Percentiles rank a stretch among this genome's conserved stretches.
Evolutionary conservation across 2,888 invertebrate species (phyloP).

Genomic region (Capitulum mitella): DNA sequence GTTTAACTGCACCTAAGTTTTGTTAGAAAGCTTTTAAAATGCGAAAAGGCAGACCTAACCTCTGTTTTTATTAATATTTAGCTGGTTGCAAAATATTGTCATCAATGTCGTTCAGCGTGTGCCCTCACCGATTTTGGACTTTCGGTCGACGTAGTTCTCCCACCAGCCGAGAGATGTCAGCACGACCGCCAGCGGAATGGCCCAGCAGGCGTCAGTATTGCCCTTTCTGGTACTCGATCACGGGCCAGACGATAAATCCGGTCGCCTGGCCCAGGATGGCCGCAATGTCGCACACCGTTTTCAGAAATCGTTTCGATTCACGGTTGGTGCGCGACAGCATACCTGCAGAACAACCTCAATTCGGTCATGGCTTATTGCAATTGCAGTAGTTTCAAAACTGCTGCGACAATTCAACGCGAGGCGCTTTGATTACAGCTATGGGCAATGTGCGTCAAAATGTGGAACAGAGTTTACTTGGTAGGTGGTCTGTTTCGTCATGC

Average conservation of each 20-base stretch:
- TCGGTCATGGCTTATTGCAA: background rate
- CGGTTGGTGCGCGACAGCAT: conserved; percentile 72
- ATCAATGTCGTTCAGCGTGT: background rate
- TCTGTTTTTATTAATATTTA: no score
- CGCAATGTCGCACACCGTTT: conserved; percentile 57
- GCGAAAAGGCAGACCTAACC: no score
- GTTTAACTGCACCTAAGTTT: no score
- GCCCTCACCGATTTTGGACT: conserved; percentile 65
- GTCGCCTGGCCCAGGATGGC: conserved; percentile 84
- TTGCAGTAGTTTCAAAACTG: background rate
- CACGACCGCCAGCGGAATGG: conserved; percentile 75
- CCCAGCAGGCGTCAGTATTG: conserved; percentile 62
- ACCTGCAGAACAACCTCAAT: conserved; percentile 47
- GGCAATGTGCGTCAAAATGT: no score
- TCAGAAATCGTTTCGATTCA: conserved; percentile 47
- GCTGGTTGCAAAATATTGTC: no score
- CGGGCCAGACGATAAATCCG: conserved; percentile 86
- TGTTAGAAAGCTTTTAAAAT: no score
- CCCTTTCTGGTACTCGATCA: conserved; percentile 38
- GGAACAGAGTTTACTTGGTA: no score
- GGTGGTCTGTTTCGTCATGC: no score
- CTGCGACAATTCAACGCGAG: no score
- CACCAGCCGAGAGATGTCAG: conserved; percentile 93
- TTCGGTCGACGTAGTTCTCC: conserved; percentile 90
- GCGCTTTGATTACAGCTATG: no score